phyloP scores from a whole-genome alignment of 53 echinoderm and acorn worm genomes.

The Hippasteria phrygiana region DNA sequence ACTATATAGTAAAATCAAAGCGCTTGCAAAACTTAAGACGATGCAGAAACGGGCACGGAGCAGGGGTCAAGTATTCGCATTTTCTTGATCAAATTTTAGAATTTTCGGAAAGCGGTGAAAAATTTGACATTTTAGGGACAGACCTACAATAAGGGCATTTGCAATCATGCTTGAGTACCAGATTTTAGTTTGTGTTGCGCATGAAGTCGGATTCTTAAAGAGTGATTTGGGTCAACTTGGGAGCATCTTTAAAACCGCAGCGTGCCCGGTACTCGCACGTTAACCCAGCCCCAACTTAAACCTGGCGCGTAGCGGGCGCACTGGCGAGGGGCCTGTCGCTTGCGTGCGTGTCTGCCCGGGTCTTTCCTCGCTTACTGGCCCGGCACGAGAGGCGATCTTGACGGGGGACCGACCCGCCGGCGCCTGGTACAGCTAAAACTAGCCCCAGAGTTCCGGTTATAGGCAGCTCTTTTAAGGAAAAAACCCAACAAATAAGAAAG shows the following conservation, averaged over 20 bases:
- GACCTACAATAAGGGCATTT: too few relatives aligned
- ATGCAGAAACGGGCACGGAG: too few relatives aligned
- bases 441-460: slow-evolving; percentile 18
- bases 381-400: slow-evolving; percentile 48
- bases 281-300: neutral
- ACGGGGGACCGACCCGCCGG: slow-evolving; percentile 46
- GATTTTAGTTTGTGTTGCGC: too few relatives aligned
- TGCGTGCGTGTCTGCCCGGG: slow-evolving; percentile 61
- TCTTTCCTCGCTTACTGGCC: slow-evolving; percentile 17
- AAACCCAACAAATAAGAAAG: neutral
- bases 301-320: slow-evolving; percentile 15
- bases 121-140: too few relatives aligned
- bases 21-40: too few relatives aligned
- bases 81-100: too few relatives aligned
- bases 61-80: too few relatives aligned
- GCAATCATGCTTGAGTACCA: too few relatives aligned
- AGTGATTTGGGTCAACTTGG: too few relatives aligned
- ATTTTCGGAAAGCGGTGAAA: too few relatives aligned
- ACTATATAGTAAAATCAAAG: too few relatives aligned
- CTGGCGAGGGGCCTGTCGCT: slow-evolving; percentile 12
- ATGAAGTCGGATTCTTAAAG: too few relatives aligned
- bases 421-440: slow-evolving; percentile 27
- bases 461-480: neutral
- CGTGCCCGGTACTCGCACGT: neutral
- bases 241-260: neutral